phyloP scores from a whole-genome alignment of 2,113 vertebrate species.

The Natator depressus region DNA sequence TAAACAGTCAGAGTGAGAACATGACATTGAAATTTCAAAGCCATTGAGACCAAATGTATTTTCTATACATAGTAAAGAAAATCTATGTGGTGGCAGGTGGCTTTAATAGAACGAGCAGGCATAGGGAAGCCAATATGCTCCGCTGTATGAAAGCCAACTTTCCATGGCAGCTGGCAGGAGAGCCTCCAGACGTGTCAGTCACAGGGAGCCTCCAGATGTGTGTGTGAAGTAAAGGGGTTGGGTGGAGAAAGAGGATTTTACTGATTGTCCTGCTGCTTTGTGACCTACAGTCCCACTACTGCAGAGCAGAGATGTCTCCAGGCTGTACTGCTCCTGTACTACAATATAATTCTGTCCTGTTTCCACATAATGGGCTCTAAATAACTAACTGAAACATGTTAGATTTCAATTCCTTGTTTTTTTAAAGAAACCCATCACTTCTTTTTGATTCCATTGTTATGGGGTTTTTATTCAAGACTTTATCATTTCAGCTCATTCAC shows the following conservation, averaged over 20 bases:
- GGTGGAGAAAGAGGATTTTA: not conserved
- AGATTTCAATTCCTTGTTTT: not conserved
- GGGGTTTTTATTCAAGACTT: not conserved
- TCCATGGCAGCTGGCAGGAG: not conserved
- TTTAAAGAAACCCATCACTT: not conserved
- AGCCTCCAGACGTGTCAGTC: not conserved
- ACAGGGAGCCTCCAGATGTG: not conserved
- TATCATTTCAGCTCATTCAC: not conserved
- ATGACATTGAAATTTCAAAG: not conserved
- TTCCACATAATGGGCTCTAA: not conserved
- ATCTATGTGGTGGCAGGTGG: not conserved
- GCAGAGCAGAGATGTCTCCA: not conserved
- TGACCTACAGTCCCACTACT: not conserved
- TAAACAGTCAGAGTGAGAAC: not conserved
- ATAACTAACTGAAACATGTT: not conserved
- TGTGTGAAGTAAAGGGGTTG: not conserved
- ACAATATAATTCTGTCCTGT: not conserved
- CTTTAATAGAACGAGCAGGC: not conserved
- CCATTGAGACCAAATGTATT: not conserved
- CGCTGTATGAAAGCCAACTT: not conserved
- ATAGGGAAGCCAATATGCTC: not conserved
- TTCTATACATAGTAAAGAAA: not conserved
- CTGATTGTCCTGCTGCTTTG: not conserved
- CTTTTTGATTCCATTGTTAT: not conserved
- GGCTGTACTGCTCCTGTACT: not conserved